Conservation (phyloP, 2,888 invertebrate species). For the Calameuta idolon region DNA sequence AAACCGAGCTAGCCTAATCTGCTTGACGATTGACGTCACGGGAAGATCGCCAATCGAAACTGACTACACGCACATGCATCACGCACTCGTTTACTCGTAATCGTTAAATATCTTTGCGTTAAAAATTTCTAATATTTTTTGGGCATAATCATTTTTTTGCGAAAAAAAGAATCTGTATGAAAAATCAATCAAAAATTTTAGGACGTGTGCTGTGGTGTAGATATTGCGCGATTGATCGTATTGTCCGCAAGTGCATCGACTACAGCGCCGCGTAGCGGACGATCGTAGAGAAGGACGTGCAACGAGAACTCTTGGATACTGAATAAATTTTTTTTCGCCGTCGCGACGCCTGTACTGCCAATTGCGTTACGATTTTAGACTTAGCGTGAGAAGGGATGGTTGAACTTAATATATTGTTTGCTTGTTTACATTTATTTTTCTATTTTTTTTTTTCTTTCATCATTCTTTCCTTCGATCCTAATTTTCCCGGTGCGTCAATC, state of each 20-base stretch:
- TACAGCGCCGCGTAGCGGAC: not conserved
- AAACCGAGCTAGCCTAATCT: slow-evolving; percentile 43
- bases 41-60: slow-evolving; percentile 22
- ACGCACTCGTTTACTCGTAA: no score
- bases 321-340: not conserved
- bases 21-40: slow-evolving; percentile 44
- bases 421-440: not conserved
- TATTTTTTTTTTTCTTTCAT: not conserved
- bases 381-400: not conserved
- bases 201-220: no score
- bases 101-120: no score
- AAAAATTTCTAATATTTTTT: not conserved
- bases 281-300: not conserved
- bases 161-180: not conserved
- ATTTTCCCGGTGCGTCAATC: slow-evolving; percentile 3
- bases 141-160: not conserved
- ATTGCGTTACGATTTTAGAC: not conserved
- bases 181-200: not conserved
- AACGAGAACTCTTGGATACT: not conserved
- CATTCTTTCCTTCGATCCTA: not conserved
- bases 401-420: not conserved
- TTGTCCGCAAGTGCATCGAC: not conserved
- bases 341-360: not conserved
- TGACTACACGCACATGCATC: not conserved
- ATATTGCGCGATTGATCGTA: not conserved